These are phyloP conservation scores for Rosalia funebris DNA, from an alignment of 2,888 invertebrate species.

Conservation along the genomic window DNA sequence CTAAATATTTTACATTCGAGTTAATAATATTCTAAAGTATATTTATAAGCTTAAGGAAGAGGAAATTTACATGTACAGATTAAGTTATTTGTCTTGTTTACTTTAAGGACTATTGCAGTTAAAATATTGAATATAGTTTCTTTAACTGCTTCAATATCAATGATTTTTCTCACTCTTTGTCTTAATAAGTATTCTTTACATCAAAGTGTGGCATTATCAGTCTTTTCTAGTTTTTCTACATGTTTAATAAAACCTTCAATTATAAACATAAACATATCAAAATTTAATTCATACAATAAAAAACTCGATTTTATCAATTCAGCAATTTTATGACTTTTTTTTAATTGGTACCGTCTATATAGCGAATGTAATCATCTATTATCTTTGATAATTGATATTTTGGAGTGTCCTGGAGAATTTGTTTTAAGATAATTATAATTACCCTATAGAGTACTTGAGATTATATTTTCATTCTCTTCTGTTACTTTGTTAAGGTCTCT, in stretches of 20 bases:
- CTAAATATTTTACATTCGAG: slow-evolving; percentile 68
- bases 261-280: slow-evolving; percentile 48
- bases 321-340: slow-evolving; percentile 57
- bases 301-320: slow-evolving; percentile 54
- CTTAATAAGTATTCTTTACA: slow-evolving; percentile 59
- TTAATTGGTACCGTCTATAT: slow-evolving; percentile 60
- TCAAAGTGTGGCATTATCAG: slow-evolving; percentile 53
- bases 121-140: slow-evolving; percentile 60
- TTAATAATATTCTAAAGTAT: slow-evolving; percentile 66
- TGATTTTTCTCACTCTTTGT: slow-evolving; percentile 46
- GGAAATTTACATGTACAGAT: slow-evolving; percentile 72
- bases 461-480: too few species aligned
- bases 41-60: slow-evolving; percentile 65
- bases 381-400: slow-evolving; percentile 39
- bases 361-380: slow-evolving; percentile 43
- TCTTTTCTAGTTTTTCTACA: slow-evolving; percentile 45
- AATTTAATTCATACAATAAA: slow-evolving; percentile 45
- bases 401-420: too few species aligned
- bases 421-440: too few species aligned
- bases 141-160: slow-evolving; percentile 27
- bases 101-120: slow-evolving; percentile 66
- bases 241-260: slow-evolving; percentile 52
- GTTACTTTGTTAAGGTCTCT: too few species aligned
- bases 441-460: too few species aligned
- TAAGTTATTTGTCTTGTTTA: slow-evolving; percentile 67